phyloP scores from a whole-genome alignment of 1,140 invertebrate species.

The Zophobas morio region DNA sequence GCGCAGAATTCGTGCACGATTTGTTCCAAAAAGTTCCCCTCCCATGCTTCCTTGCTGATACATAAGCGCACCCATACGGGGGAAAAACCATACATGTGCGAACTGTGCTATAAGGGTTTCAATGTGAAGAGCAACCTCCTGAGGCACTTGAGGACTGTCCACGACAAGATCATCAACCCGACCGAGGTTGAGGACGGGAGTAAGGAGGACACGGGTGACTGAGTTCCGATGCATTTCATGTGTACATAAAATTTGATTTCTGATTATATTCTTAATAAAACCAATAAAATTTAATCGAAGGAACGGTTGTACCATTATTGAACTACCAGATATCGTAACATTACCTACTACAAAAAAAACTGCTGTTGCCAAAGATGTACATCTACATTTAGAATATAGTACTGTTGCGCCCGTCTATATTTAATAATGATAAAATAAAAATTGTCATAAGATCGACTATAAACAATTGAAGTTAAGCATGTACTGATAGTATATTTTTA shows the following conservation, averaged over 20 bases:
- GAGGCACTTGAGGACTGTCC: constrained; percentile 80
- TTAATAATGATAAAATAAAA: no score
- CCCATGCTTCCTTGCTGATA: constrained; percentile 83
- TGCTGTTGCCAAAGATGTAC: no score
- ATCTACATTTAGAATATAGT: no score
- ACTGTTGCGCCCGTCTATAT: no score
- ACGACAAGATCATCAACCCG: constrained; percentile 76
- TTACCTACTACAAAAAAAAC: no score
- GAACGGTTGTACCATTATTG: background rate
- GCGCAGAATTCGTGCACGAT: constrained; percentile 78
- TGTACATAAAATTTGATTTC: constrained; percentile 23
- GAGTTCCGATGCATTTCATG: constrained; percentile 41
- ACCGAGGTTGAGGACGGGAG: constrained; percentile 58
- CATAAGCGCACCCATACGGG: constrained; percentile 81
- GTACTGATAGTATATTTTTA: no score
- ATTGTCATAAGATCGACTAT: no score
- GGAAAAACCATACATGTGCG: constrained; percentile 80
- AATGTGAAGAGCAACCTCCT: constrained; percentile 84
- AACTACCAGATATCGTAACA: background rate
- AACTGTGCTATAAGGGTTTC: constrained; percentile 82
- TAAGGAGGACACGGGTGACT: constrained; percentile 45
- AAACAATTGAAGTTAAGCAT: no score
- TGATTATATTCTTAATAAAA: constrained; percentile 38
- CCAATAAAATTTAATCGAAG: constrained; percentile 33
- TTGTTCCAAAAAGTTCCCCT: constrained; percentile 83